Base-by-base conservation (phyloP, 2,888 invertebrate genomes). In the Mimachlamys varia region DNA sequence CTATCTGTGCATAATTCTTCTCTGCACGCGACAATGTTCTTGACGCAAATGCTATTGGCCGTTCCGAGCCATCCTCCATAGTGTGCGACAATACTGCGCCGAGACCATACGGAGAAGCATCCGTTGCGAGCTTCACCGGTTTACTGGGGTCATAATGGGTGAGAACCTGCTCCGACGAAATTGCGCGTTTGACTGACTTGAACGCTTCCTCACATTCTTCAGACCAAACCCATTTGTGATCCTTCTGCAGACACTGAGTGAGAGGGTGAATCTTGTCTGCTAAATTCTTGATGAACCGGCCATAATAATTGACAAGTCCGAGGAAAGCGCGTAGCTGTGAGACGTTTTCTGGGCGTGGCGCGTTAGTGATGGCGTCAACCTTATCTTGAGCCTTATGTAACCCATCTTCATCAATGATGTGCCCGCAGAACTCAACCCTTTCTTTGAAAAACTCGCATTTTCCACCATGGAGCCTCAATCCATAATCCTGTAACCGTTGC, bases 131-230 rank as follows among this genome's bases (percentile, higher is more conserved):
- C 15, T 58, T 58, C 58, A 58, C 53, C 7, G 95, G 93, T 22
- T 38, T 38, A 33, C 49, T 58, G 22, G 49, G 7, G 89, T 96
- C 95, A 92, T 93, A 96, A 91, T 96, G 95, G 22, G 58, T 58
- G 15, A 58, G 58, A 58, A 58, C 58, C 19, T 58, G 58, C 22
- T 58, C 58, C 13, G 22, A 58, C 58, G 22, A 10, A 22, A 58
- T 58, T 5, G 15, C 13, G 22, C 58, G 22, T 58, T 58, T 58
- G 58, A 22, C 62, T 5, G 22, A 17, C 62, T n/a, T n/a, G n/a
- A n/a, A n/a, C n/a, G n/a, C n/a, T n/a, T n/a, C n/a, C n/a, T n/a
- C n/a, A n/a, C n/a, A n/a, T n/a, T n/a, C n/a, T n/a, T n/a, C n/a
- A n/a, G n/a, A n/a, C n/a, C n/a, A n/a, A n/a, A n/a, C n/a, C n/a